Evolutionary conservation across 2,797 vertebrate genomes (phyloP).

Genomic region (Microtus californicus): DNA sequence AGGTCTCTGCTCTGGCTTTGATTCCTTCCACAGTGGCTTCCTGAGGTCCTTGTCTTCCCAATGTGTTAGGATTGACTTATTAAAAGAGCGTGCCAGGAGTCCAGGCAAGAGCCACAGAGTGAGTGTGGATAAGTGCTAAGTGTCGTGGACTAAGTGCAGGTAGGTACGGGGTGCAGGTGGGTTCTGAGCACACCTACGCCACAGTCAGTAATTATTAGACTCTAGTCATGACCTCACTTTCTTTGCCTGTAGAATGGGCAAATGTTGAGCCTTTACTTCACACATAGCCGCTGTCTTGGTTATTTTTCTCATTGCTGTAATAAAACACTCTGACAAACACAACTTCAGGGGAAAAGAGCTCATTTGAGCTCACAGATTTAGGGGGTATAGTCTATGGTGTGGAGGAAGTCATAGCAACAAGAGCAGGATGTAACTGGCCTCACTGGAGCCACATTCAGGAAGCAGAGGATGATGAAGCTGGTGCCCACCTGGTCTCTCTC

Average conservation of each 20-base stretch:
- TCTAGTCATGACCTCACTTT: slow-evolving; percentile 9
- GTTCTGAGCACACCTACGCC: too few relatives aligned
- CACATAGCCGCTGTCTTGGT: background rate
- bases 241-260: slow-evolving; percentile 57
- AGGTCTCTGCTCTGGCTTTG: slow-evolving; percentile 42
- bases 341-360: background rate
- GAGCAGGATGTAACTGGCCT: too few relatives aligned
- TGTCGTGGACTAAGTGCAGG: background rate
- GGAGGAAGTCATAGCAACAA: background rate
- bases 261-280: background rate
- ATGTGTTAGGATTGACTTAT: slow-evolving; percentile 2
- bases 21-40: background rate
- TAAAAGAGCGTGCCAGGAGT: background rate
- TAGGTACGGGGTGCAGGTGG: background rate
- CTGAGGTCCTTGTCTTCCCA: background rate
- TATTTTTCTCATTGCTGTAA: background rate
- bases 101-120: background rate
- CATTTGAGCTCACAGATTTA: background rate
- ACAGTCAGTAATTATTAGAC: background rate
- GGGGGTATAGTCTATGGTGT: background rate
- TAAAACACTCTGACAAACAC: background rate
- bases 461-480: background rate
- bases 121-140: background rate
- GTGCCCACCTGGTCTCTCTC: background rate
- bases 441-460: background rate